phyloP scores from a whole-genome alignment of 1,140 invertebrate genomes.

The Megalonaias nervosa region DNA sequence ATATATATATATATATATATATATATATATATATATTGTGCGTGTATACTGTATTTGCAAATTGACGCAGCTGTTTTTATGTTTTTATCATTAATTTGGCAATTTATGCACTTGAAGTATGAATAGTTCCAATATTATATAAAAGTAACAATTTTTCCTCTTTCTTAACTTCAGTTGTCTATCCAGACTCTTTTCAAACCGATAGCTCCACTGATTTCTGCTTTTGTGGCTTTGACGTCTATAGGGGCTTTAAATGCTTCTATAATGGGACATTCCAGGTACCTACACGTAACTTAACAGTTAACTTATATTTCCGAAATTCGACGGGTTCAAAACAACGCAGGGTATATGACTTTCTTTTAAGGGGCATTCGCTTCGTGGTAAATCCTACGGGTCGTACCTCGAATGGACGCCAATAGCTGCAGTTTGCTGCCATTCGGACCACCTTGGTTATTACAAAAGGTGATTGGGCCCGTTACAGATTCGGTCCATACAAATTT shows the following conservation, averaged over 20 bases:
- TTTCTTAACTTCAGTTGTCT: constrained; percentile 23
- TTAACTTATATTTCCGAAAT: too few relatives aligned
- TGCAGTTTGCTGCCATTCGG: too few relatives aligned
- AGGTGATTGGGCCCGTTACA: too few relatives aligned
- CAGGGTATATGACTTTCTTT: too few relatives aligned
- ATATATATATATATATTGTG: constrained; percentile 81
- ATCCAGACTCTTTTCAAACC: constrained; percentile 38
- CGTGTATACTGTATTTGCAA: constrained; percentile 87
- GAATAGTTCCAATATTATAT: constrained; percentile 94
- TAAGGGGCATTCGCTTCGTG: too few relatives aligned
- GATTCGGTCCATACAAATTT: too few relatives aligned
- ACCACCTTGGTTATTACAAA: too few relatives aligned
- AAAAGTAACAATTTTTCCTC: not conserved
- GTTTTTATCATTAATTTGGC: constrained; percentile 94
- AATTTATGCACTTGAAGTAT: constrained; percentile 86
- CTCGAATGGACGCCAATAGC: too few relatives aligned
- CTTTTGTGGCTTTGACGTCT: constrained; percentile 42
- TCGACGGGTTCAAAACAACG: too few relatives aligned
- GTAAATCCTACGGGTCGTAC: too few relatives aligned
- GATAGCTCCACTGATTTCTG: constrained; percentile 32
- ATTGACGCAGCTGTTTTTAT: constrained; percentile 97
- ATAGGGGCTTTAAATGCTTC: constrained; percentile 50
- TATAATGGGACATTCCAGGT: constrained; percentile 51
- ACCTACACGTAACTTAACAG: not conserved
- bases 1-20: too few relatives aligned